phyloP scores from a whole-genome alignment of 1,140 invertebrate genomes.

The Drosophila lacertosa region DNA sequence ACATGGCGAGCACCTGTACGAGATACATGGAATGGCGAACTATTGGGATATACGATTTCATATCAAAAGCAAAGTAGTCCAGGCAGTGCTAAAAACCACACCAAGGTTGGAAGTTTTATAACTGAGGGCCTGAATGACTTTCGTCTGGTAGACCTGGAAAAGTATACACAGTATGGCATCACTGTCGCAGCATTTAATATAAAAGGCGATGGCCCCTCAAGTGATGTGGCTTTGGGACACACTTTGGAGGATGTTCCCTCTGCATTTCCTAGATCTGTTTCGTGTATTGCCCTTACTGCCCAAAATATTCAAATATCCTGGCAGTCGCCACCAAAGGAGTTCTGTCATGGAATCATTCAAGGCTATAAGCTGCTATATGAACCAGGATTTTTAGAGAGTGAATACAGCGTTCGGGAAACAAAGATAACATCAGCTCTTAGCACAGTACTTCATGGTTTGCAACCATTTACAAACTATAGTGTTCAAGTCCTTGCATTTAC shows the following conservation, averaged over 20 bases:
- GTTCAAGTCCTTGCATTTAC: conserved; percentile 92
- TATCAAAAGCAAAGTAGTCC: conserved; percentile 86
- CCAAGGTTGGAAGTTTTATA: conserved; percentile 84
- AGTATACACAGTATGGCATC: conserved; percentile 91
- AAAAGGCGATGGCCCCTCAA: conserved; percentile 90
- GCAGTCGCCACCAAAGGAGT: conserved; percentile 89
- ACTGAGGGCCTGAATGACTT: conserved; percentile 86
- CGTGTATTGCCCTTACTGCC: conserved; percentile 88
- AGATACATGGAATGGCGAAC: conserved; percentile 91
- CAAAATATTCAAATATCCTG: conserved; percentile 91
- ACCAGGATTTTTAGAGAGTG: conserved; percentile 86
- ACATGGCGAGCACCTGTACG: conserved; percentile 91
- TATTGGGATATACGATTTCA: conserved; percentile 90
- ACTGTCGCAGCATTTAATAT: conserved; percentile 92
- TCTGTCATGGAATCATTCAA: conserved; percentile 90
- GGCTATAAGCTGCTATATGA: conserved; percentile 93
- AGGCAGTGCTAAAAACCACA: conserved; percentile 84
- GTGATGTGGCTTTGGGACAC: conserved; percentile 88
- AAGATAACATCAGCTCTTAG: conserved; percentile 86
- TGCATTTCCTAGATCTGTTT: conserved; percentile 87
- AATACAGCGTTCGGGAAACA: conserved; percentile 86
- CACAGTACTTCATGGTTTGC: conserved; percentile 86
- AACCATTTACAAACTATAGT: conserved; percentile 90
- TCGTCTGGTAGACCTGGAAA: conserved; percentile 87
- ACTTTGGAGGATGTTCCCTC: conserved; percentile 92